Conservation (phyloP, 2,797 vertebrate genomes). For the Pangasius sanitwongsei region DNA sequence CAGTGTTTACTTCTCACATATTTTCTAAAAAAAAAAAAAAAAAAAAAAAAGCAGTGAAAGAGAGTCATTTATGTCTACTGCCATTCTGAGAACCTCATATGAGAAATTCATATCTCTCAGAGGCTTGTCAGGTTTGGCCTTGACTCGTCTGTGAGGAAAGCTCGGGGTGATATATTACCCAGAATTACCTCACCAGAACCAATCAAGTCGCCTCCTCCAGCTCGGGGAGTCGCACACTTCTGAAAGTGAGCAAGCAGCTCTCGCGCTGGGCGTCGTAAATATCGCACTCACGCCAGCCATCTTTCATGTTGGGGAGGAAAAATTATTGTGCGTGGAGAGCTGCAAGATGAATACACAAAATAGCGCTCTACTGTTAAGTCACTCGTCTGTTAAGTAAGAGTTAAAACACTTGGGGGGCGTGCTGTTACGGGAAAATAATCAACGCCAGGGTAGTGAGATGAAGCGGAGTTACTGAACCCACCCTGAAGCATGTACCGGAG, state of each 20-base stretch:
- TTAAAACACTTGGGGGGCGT: background rate
- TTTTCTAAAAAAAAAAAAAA: background rate
- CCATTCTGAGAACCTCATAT: background rate
- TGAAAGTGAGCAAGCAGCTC: slow-evolving; percentile 43
- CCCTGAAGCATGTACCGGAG: background rate
- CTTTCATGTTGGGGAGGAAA: background rate
- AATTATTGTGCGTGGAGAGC: background rate
- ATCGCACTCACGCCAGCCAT: slow-evolving; percentile 5
- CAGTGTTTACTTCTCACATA: background rate
- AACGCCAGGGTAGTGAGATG: background rate
- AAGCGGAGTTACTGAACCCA: background rate
- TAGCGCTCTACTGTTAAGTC: background rate
- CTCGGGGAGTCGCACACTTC: slow-evolving; percentile 20
- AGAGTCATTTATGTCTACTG: background rate
- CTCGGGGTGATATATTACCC: slow-evolving; percentile 43
- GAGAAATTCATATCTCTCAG: slow-evolving; percentile 25
- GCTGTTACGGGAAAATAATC: background rate
- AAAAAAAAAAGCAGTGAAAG: background rate
- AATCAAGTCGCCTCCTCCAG: slow-evolving; percentile 41
- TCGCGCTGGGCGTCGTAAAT: slow-evolving; percentile 1
- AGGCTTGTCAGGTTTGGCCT: slow-evolving; percentile 29
- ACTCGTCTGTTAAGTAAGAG: background rate
- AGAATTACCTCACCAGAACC: slow-evolving; percentile 49
- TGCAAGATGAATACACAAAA: background rate
- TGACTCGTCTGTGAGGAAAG: slow-evolving; percentile 25